Percentiles rank a stretch among this genome's conserved stretches.
phyloP scores from a whole-genome alignment of 2,888 invertebrate genomes.

The Papilio demoleus region DNA sequence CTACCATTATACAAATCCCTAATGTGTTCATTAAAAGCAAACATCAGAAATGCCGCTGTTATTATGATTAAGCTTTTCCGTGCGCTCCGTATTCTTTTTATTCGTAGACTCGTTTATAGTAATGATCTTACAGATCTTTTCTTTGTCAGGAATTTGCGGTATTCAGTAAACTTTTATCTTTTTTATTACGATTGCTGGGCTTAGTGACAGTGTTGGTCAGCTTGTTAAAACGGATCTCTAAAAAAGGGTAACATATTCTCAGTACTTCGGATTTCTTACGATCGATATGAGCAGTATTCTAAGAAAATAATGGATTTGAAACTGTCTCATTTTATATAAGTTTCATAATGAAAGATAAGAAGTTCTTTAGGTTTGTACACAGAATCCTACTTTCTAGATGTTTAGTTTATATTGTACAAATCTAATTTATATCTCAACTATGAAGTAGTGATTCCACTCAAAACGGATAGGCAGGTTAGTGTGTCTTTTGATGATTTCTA shows the following conservation, averaged over 20 bases:
- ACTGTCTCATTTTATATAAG: not conserved
- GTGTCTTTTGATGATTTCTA: no score
- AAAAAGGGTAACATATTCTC: not conserved
- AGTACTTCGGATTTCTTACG: not conserved
- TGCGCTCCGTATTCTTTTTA: conserved; percentile 24
- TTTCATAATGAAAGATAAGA: no score
- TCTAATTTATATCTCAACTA: no score
- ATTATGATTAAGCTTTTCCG: conserved; percentile 32
- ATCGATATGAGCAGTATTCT: not conserved
- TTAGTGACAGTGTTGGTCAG: not conserved
- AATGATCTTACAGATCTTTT: conserved; percentile 18
- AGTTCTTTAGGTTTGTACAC: no score
- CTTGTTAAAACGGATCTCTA: not conserved
- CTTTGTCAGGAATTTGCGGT: conserved; percentile 4
- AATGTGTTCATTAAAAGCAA: conserved; percentile 16
- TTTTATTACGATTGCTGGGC: conserved; percentile 2
- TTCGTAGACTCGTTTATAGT: conserved; percentile 20
- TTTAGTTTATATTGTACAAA: no score
- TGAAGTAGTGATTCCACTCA: no score
- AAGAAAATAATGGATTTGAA: not conserved
- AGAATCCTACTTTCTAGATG: no score
- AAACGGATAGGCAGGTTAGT: no score
- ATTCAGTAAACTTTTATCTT: conserved; percentile 9
- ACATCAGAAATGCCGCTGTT: conserved; percentile 13
- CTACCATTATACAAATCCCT: not conserved